Conservation (phyloP, 2,113 vertebrate genomes). For the Oriolus oriolus region DNA sequence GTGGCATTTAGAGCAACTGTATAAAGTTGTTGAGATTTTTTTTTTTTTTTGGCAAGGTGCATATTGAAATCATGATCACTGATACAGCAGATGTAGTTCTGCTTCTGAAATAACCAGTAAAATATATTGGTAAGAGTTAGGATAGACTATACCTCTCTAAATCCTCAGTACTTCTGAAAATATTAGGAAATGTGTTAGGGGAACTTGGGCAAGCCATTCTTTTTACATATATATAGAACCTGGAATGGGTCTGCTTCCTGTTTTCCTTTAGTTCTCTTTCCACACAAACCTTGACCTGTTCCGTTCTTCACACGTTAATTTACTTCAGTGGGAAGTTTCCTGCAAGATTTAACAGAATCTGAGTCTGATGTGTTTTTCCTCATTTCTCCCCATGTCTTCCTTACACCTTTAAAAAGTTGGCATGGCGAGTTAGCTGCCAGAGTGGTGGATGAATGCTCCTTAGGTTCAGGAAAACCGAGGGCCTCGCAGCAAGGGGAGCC, state of each 20-base stretch:
- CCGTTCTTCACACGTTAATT: background rate
- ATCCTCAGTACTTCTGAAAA: background rate
- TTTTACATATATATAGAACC: fast-evolving
- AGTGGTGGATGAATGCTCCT: background rate
- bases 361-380: background rate
- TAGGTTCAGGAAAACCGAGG: background rate
- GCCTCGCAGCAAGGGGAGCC: background rate
- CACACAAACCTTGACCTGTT: background rate
- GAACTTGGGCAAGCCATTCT: background rate
- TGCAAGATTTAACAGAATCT: background rate
- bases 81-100: background rate
- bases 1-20: background rate
- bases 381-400: background rate
- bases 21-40: background rate
- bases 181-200: background rate
- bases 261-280: background rate
- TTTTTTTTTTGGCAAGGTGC: background rate
- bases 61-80: background rate
- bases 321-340: background rate
- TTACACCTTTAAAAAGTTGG: background rate
- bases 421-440: background rate
- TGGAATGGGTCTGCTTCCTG: background rate
- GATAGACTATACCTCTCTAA: background rate
- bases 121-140: background rate
- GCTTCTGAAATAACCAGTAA: background rate